Conservation (phyloP, 2,113 vertebrate genomes). For the Anarhynchus alexandrinus region DNA sequence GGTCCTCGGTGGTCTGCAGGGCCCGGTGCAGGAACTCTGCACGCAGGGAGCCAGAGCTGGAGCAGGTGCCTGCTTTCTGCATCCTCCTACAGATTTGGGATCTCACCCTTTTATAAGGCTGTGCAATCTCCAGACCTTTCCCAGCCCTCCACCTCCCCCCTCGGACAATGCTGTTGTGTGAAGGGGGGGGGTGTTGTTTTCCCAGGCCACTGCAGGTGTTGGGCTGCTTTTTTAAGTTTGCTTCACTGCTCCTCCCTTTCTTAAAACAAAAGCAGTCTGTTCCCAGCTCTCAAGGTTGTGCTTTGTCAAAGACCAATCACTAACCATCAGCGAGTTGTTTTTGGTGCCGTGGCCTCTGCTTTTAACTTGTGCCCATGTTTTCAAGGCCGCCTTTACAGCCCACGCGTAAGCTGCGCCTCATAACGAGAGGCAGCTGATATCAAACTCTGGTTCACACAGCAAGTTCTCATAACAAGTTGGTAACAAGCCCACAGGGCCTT, state of each 20-base stretch:
- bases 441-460: not conserved
- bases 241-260: not conserved
- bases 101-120: not conserved
- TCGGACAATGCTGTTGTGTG: accelerated
- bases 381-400: not conserved
- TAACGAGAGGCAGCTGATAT: not conserved
- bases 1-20: accelerated
- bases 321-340: not conserved
- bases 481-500: not conserved
- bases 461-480: not conserved
- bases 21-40: not conserved
- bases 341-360: accelerated
- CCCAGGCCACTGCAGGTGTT: not conserved
- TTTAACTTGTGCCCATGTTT: not conserved
- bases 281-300: not conserved
- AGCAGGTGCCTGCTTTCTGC: not conserved
- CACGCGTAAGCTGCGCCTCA: accelerated
- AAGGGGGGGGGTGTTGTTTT: not conserved
- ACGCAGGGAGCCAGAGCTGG: not conserved
- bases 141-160: not conserved
- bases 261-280: not conserved
- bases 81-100: not conserved
- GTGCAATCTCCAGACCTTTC: not conserved
- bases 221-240: not conserved
- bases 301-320: not conserved